Conservation (phyloP, 2,888 invertebrate genomes). For the Magallana nippona region DNA sequence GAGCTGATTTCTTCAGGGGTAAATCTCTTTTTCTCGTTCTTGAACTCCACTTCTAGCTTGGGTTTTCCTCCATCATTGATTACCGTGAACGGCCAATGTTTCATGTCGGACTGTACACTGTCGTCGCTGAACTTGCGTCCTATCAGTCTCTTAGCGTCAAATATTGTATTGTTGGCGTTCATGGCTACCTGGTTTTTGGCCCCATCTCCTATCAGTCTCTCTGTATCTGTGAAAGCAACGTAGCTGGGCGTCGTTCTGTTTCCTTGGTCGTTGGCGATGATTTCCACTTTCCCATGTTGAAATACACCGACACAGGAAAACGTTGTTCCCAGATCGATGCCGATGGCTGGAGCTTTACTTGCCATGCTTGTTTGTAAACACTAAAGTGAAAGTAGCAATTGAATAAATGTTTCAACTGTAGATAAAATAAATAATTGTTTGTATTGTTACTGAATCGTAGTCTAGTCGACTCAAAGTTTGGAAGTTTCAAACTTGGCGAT, state of each 20-base stretch:
- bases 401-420: background rate
- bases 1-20: conserved; percentile 94
- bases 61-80: conserved; percentile 67
- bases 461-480: no score
- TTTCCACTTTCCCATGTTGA: conserved; percentile 81
- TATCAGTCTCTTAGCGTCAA: conserved; percentile 77
- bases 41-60: conserved; percentile 80
- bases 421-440: no score
- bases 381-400: conserved; percentile 19
- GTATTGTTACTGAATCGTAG: no score
- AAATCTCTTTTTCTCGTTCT: conserved; percentile 91
- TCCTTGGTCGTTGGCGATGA: conserved; percentile 82
- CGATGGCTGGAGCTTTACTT: conserved; percentile 83
- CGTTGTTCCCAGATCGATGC: conserved; percentile 93
- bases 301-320: conserved; percentile 84
- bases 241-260: conserved; percentile 88
- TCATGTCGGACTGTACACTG: conserved; percentile 72
- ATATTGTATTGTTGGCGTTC: conserved; percentile 88
- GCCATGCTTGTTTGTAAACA: conserved; percentile 20
- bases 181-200: conserved; percentile 82
- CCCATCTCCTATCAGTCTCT: conserved; percentile 80
- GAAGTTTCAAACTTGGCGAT: no score
- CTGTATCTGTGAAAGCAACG: conserved; percentile 85
- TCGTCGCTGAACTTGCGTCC: conserved; percentile 71
- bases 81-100: conserved; percentile 74